Evolutionary conservation across 2,888 invertebrate genomes (phyloP), one percentile per base, ranked within the genome.

Genomic region (Rhogogaster chlorosoma): DNA sequence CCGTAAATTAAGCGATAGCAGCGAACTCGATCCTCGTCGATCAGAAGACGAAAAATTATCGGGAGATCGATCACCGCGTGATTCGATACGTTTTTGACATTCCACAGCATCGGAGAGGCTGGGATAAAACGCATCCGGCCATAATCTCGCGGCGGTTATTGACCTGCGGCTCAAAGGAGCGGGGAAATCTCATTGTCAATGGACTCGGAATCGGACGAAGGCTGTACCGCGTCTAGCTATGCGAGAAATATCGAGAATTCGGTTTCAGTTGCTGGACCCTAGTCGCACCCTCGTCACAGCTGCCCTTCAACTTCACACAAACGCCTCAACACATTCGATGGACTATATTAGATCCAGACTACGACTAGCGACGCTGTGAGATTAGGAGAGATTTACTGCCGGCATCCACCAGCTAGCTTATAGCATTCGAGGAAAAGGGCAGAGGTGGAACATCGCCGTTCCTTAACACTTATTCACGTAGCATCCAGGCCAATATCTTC

Each of bases 381-480:
- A 49, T 77, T 77, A 49, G 9, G 77, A 77, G 32, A 77, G 77
- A 77, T 77, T 77, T 77, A 77, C 53, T 49, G 49, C 77, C 49
- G 77, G 61, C 61, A 22, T 61, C 26, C 26, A 22, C 26, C 61
- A 26, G 61, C 12, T 67, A 32, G 18, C 70, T 32, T 26, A 61
- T 26, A 61, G 29, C 77, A n/a, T n/a, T n/a, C n/a, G n/a, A n/a
- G 77, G 18, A 22, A 53, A 77, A 77, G 77, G 53, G 77, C 77
- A 53, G 77, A 77, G 77, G 53, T 77, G 26, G 77, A 77, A 73
- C 22, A 26, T 26, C 73, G 26, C 73, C 73, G 38, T 42, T 42
- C 73, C 53, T 73, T 12, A 38, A 38, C 22, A 73, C 38, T 42
- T 73, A 22, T 42, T 42, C 42, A 73, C 71, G n/a, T n/a, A 73